Evolutionary conservation across 2,797 vertebrate genomes (phyloP).

Genomic region (Morus bassanus): DNA sequence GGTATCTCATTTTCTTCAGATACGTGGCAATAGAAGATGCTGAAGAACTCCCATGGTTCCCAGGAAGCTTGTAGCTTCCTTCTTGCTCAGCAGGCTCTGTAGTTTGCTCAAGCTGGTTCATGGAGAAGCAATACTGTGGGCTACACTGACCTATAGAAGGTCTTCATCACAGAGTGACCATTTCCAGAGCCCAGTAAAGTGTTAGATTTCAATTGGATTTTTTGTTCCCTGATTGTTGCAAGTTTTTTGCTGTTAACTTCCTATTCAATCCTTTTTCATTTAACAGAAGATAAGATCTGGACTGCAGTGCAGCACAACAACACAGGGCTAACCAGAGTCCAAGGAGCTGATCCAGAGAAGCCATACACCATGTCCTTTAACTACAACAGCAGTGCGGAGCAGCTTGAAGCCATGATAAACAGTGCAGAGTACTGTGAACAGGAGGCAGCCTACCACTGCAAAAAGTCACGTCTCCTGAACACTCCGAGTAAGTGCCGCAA

Average conservation of each 20-base stretch:
- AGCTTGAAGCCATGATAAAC: constrained; percentile 84
- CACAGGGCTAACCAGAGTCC: constrained; percentile 80
- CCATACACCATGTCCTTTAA: constrained; percentile 82
- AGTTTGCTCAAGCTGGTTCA: background rate
- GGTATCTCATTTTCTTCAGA: background rate
- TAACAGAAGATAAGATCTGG: constrained; percentile 91
- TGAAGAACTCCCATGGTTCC: background rate
- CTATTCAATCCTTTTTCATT: background rate
- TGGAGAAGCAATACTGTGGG: background rate
- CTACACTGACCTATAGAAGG: background rate
- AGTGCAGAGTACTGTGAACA: constrained; percentile 91
- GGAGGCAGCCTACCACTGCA: constrained; percentile 89
- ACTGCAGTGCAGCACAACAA: constrained; percentile 87
- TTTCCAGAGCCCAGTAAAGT: background rate
- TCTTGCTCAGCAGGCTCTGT: background rate
- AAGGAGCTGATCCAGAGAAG: constrained; percentile 72
- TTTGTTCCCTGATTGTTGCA: background rate
- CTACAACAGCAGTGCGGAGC: constrained; percentile 84
- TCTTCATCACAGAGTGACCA: background rate
- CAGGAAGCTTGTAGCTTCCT: background rate
- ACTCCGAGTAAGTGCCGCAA: constrained; percentile 81
- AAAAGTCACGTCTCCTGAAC: constrained; percentile 90
- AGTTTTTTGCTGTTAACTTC: background rate
- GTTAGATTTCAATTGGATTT: background rate
- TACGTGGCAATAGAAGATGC: background rate